Conservation (phyloP, 2,797 vertebrate genomes). For the Amniataba percoides region DNA sequence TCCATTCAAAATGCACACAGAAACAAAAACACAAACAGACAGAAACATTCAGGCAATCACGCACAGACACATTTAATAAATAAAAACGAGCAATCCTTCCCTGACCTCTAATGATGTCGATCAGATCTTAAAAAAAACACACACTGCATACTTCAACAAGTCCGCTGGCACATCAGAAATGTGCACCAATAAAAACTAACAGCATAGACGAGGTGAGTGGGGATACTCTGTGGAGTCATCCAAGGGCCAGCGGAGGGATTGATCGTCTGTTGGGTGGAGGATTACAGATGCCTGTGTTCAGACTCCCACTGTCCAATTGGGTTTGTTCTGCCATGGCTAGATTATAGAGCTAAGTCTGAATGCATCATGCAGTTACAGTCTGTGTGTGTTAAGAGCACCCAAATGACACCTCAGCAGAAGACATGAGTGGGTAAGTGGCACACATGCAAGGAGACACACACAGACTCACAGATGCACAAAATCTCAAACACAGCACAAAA, state of each 20-base stretch:
- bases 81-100: neutral
- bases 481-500: constrained; percentile 18
- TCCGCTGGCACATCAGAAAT: constrained; percentile 36
- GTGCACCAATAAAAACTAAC: constrained; percentile 26
- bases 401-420: constrained; percentile 71
- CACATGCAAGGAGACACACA: constrained; percentile 15
- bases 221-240: constrained; percentile 63
- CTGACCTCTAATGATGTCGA: neutral
- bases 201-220: constrained; percentile 51
- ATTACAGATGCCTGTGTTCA: constrained; percentile 73
- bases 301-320: constrained; percentile 66
- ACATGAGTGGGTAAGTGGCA: constrained; percentile 52
- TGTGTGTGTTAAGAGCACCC: constrained; percentile 61
- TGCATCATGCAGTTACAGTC: constrained; percentile 69
- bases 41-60: neutral
- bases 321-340: constrained; percentile 74
- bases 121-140: constrained; percentile 1
- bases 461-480: neutral
- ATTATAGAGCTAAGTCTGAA: constrained; percentile 75
- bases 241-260: constrained; percentile 68
- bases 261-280: constrained; percentile 65
- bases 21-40: neutral
- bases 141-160: constrained; percentile 12
- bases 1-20: neutral
- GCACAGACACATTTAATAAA: neutral